Evolutionary conservation across 2,888 invertebrate genomes (phyloP).

Genomic region (Drosophila birchii): DNA sequence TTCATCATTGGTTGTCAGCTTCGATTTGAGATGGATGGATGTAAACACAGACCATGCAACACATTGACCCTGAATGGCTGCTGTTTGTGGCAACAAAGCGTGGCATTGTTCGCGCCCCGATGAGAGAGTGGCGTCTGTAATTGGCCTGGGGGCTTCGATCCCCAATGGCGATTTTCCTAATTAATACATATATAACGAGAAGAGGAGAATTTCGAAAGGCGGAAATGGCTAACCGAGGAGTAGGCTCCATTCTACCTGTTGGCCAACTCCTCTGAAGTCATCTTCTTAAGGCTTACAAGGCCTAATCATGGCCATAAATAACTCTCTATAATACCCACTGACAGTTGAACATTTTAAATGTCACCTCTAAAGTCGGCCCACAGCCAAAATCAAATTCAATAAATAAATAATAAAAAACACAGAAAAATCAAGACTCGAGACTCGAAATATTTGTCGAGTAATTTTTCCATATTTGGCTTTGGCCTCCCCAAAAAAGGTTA

Average conservation of each 20-base stretch:
- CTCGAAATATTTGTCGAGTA: constrained; percentile 59
- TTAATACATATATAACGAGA: constrained; percentile 16
- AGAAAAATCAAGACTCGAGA: constrained; percentile 17
- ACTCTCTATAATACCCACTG: constrained; percentile 56
- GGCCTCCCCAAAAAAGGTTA: constrained; percentile 57
- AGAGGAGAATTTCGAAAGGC: constrained; percentile 46
- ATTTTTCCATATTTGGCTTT: constrained; percentile 61
- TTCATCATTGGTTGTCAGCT: constrained; percentile 40
- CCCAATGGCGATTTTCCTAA: constrained; percentile 43
- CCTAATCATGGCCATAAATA: constrained; percentile 49
- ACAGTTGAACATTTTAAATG: constrained; percentile 68
- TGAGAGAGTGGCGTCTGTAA: constrained; percentile 59
- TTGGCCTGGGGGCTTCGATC: constrained; percentile 50
- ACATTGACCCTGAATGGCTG: constrained; percentile 71
- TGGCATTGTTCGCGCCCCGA: constrained; percentile 55
- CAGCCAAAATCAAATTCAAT: constrained; percentile 33
- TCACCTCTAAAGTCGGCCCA: constrained; percentile 60
- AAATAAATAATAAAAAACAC: constrained; percentile 17
- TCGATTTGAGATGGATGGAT: constrained; percentile 44
- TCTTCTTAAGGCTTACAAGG: constrained; percentile 32
- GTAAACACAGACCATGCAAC: constrained; percentile 50
- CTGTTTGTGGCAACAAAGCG: constrained; percentile 52
- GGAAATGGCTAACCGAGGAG: constrained; percentile 46
- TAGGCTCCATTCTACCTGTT: constrained; percentile 6
- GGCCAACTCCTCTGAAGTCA: constrained; percentile 10